Conservation (phyloP, 53 echinoderm and acorn worm genomes). For the Holothuria scabra region DNA sequence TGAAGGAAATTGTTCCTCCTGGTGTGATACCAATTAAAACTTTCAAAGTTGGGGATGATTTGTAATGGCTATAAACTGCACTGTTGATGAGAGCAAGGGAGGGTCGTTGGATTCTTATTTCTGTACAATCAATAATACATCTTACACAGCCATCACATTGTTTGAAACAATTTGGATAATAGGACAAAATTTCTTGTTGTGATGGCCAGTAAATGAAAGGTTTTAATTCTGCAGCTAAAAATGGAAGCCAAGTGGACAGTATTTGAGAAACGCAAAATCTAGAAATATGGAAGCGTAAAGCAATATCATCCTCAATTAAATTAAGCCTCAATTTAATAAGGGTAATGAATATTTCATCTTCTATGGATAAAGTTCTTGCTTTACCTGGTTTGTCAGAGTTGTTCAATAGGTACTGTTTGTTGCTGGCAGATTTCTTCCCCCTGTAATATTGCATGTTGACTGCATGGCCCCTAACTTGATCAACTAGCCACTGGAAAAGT, state of each 20-base stretch:
- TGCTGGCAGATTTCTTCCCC: conserved; percentile 47
- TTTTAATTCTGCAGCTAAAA: conserved; percentile 56
- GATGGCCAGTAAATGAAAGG: conserved; percentile 69
- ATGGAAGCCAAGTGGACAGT: conserved; percentile 60
- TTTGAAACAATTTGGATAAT: conserved; percentile 68
- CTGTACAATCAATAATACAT: conserved; percentile 76
- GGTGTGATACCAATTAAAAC: conserved; percentile 70
- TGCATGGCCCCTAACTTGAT: conserved; percentile 45
- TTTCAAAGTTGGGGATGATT: conserved; percentile 62
- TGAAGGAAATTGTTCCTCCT: conserved; percentile 63
- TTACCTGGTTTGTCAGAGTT: conserved; percentile 52
- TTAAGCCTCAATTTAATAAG: conserved; percentile 66
- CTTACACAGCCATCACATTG: conserved; percentile 58
- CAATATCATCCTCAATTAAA: conserved; percentile 51
- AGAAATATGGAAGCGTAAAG: conserved; percentile 54
- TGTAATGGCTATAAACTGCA: conserved; percentile 69
- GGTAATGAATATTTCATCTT: conserved; percentile 63
- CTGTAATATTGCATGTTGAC: conserved; percentile 58
- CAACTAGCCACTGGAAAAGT: conserved; percentile 57
- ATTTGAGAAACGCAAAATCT: conserved; percentile 60
- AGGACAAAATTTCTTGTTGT: conserved; percentile 49
- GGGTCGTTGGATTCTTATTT: conserved; percentile 66
- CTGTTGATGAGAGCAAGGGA: conserved; percentile 54
- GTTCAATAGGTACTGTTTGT: conserved; percentile 52
- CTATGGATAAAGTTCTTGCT: conserved; percentile 44